Conservation (phyloP, 2,797 vertebrate genomes). For the Lagodon rhomboides region DNA sequence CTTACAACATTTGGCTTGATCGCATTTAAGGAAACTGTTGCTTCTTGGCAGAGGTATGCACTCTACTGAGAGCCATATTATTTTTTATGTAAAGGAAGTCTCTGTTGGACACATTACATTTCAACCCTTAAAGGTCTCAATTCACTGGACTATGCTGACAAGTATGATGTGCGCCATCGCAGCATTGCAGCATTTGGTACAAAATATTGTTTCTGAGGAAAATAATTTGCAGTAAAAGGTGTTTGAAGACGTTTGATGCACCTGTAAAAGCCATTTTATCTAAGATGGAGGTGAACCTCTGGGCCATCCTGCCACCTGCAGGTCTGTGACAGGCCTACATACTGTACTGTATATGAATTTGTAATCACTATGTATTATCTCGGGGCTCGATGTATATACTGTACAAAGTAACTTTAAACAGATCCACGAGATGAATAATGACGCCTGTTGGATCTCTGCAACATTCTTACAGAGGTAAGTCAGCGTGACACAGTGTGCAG, state of each 20-base stretch:
- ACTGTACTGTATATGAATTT: constrained; percentile 1
- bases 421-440: constrained; percentile 48
- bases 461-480: constrained; percentile 55
- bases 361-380: constrained; percentile 28
- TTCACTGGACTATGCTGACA: background rate
- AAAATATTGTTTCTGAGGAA: constrained; percentile 1
- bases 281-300: constrained; percentile 18
- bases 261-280: constrained; percentile 38
- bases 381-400: constrained; percentile 22
- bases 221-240: constrained; percentile 4
- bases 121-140: background rate
- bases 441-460: constrained; percentile 52
- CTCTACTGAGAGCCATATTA: too few relatives aligned
- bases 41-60: too few relatives aligned
- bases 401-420: constrained; percentile 34
- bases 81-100: too few relatives aligned
- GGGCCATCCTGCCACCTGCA: constrained; percentile 52
- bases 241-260: constrained; percentile 27
- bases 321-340: constrained; percentile 31
- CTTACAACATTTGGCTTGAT: too few relatives aligned
- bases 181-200: constrained; percentile 8
- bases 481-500: constrained; percentile 62
- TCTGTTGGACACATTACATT: too few relatives aligned
- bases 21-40: too few relatives aligned
- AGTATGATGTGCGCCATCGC: background rate